Evolutionary conservation across 2,113 vertebrate genomes (phyloP).

Genomic region (Macaca nemestrina): DNA sequence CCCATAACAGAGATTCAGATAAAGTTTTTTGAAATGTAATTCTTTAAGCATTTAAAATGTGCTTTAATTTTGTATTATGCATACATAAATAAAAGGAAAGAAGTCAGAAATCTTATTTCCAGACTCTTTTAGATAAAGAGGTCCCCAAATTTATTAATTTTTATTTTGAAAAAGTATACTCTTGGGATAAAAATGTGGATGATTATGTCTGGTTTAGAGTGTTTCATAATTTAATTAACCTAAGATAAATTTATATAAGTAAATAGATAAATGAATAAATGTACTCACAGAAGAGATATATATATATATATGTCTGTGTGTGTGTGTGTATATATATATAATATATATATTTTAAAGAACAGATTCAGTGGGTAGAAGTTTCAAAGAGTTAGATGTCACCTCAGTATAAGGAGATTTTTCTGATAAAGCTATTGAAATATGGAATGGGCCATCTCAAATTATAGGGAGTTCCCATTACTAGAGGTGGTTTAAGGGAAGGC

Average conservation of each 20-base stretch:
- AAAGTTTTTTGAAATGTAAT: slow-evolving; percentile 22
- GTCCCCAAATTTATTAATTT: not conserved
- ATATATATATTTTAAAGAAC: not conserved
- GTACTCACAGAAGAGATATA: not conserved
- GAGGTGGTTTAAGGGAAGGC: not conserved
- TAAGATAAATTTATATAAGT: not conserved
- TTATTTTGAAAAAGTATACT: not conserved
- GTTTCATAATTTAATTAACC: not conserved
- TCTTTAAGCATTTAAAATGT: not conserved
- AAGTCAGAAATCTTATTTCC: not conserved
- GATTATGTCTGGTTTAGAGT: not conserved
- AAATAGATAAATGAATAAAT: not conserved
- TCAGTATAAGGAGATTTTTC: not conserved
- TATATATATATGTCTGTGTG: accelerated
- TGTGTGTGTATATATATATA: not conserved
- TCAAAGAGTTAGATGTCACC: not conserved
- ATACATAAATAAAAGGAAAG: not conserved
- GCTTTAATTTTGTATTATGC: slow-evolving; percentile 12
- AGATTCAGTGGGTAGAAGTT: not conserved
- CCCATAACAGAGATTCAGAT: not conserved
- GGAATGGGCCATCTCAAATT: not conserved
- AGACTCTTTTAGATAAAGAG: not conserved
- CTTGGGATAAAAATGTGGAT: not conserved
- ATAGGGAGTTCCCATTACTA: not conserved
- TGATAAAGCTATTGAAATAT: not conserved